Evolutionary conservation across 2,797 vertebrate species (phyloP).

Genomic region (Melanogrammus aeglefinus): DNA sequence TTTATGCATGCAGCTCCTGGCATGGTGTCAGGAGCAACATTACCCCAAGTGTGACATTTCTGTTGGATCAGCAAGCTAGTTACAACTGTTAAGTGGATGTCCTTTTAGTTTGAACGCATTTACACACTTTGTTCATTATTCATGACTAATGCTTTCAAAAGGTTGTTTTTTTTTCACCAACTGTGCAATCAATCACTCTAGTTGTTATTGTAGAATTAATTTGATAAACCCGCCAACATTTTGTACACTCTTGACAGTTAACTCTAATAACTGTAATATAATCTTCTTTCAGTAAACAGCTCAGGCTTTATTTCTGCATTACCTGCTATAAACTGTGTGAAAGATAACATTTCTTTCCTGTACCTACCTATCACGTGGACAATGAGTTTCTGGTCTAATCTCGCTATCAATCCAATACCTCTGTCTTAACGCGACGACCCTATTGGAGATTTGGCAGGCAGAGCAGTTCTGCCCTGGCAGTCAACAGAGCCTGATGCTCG

Average conservation of each 20-base stretch:
- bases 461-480: not conserved
- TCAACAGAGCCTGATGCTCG: not conserved
- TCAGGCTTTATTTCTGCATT: too few species aligned
- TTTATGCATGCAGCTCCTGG: not conserved
- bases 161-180: too few species aligned
- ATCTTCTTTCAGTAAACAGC: too few species aligned
- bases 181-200: too few species aligned
- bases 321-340: not conserved
- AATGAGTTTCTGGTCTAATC: not conserved
- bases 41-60: not conserved
- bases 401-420: not conserved
- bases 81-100: not conserved
- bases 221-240: too few species aligned
- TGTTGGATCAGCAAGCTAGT: not conserved
- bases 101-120: not conserved
- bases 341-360: not conserved
- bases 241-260: too few species aligned
- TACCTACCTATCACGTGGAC: not conserved
- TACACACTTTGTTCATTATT: not conserved
- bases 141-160: not conserved
- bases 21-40: not conserved
- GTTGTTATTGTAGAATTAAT: too few species aligned
- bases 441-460: not conserved
- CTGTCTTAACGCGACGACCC: not conserved
- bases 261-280: too few species aligned